Base-by-base conservation (phyloP, 2,888 invertebrate species). In the Alentia gelatinosa region DNA sequence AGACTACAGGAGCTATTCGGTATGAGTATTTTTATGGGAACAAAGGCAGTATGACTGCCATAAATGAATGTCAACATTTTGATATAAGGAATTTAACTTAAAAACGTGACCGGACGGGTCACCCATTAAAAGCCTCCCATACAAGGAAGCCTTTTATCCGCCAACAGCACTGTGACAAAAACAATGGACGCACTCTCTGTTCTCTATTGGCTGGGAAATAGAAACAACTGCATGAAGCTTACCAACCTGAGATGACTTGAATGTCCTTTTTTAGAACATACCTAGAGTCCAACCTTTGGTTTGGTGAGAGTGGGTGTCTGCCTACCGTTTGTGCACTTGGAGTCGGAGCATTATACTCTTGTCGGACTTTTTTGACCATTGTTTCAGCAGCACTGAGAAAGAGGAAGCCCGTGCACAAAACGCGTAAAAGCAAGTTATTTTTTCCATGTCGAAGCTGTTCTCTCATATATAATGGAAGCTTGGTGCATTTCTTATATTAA, bases 351-450 rank as follows among this genome's bases (percentile, higher is more conserved):
- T 84, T 75, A 88, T 88, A 56, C 90, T 90, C 75, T 91, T 91
- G 56, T 90, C 63, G 90, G 91, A 50, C 75, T 89, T 75, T 91
- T 89, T 89, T 88, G 90, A 68, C 47, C 84, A 74, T 90, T 90
- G 37, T 91, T 91, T 92, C 91, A 92, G 90, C 92, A 92, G 92
- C 91, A 35, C 91, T 92, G 47, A 86, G 39, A 47, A 42, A 90
- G 90, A 89, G 39, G 92, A 84, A 63, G 75, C 92, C 92, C 33
- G 39, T 89, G 83, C 92, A 89, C 84, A 91, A 92, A 92, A 90
- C 90, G 90, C 92, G 92, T 90, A 92, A 92, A 92, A 92, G 92
- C 92, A 92, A 92, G 92, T 92, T 90, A 42, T 89, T 90, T 91
- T 63, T 91, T 89, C 39, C 79, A 86, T 68, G 90, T 90, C 83